Percentiles rank a stretch among this genome's conserved stretches.
These are phyloP conservation scores for Amiota minor DNA, from an alignment of 2,888 invertebrate species.

Conservation along the genomic window DNA sequence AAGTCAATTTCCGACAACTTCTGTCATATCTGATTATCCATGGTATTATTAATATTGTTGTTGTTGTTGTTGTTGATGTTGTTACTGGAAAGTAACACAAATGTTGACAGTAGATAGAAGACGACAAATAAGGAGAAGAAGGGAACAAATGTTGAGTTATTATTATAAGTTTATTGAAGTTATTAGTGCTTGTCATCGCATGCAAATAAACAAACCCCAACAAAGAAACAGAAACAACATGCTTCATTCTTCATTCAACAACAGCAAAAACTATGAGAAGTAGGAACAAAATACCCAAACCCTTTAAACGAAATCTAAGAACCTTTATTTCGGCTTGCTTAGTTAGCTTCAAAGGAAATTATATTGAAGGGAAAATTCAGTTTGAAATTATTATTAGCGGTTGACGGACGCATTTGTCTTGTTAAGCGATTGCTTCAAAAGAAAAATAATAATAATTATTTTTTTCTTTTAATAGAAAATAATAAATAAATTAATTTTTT, in stretches of 20 bases:
- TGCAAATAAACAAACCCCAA: slow-evolving; percentile 46
- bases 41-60: slow-evolving; percentile 14
- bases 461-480: background rate
- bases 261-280: background rate
- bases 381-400: slow-evolving; percentile 16
- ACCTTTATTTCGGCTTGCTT: background rate
- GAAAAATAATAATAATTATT: no score
- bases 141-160: slow-evolving; percentile 48
- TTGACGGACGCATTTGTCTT: slow-evolving; percentile 1
- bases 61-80: background rate
- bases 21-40: slow-evolving; percentile 20
- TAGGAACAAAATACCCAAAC: background rate
- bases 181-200: slow-evolving; percentile 64
- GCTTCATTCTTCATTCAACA: no score
- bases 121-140: background rate
- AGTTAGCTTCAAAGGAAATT: slow-evolving; percentile 5
- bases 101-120: background rate
- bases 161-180: slow-evolving; percentile 61
- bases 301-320: background rate
- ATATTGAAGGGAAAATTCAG: slow-evolving; percentile 7
- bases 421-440: background rate
- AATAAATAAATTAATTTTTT: background rate
- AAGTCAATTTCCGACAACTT: slow-evolving; percentile 14
- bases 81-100: slow-evolving; percentile 7
- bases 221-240: slow-evolving; percentile 30